A percentile compares a stretch with the other conserved stretches of the same genome.
Conservation (phyloP, 2,888 invertebrate species). For the Cerastis leucographa region DNA sequence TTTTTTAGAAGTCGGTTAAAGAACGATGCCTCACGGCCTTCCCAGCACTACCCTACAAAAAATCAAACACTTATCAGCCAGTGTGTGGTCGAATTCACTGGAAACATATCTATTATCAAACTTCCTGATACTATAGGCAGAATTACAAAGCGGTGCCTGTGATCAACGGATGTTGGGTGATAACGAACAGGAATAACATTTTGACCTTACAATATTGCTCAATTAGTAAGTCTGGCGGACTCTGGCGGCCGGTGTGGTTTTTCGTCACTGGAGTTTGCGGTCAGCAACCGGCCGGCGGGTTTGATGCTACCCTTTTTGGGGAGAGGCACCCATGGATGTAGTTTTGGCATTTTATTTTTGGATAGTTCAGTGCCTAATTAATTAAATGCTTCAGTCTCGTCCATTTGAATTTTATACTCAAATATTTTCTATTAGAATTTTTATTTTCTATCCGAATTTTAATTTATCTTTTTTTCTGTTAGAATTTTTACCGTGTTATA, state of each 20-base stretch:
- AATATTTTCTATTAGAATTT: not conserved
- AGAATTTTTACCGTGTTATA: not conserved
- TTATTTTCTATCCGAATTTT: no score
- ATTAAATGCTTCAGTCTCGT: not conserved
- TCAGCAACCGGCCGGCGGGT: not conserved
- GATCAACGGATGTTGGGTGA: slow-evolving; percentile 52
- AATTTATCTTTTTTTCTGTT: no score
- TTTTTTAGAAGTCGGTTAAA: no score
- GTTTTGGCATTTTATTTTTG: not conserved
- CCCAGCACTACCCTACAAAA: not conserved
- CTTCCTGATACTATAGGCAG: slow-evolving; percentile 35
- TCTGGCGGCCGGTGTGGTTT: not conserved
- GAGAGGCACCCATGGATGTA: not conserved
- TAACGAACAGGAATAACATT: slow-evolving; percentile 47
- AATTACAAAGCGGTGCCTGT: slow-evolving; percentile 50
- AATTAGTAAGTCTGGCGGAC: slow-evolving; percentile 33
- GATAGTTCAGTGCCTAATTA: not conserved
- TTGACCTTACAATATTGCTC: slow-evolving; percentile 48
- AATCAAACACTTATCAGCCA: slow-evolving; percentile 29
- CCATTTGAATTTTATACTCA: not conserved
- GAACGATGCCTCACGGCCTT: not conserved
- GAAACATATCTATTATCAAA: slow-evolving; percentile 39
- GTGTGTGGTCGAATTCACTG: slow-evolving; percentile 32
- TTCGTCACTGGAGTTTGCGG: slow-evolving; percentile 17
- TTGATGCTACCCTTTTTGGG: slow-evolving; percentile 21